phyloP scores from a whole-genome alignment of 2,113 vertebrate genomes.

The Ammodytes dubius region DNA sequence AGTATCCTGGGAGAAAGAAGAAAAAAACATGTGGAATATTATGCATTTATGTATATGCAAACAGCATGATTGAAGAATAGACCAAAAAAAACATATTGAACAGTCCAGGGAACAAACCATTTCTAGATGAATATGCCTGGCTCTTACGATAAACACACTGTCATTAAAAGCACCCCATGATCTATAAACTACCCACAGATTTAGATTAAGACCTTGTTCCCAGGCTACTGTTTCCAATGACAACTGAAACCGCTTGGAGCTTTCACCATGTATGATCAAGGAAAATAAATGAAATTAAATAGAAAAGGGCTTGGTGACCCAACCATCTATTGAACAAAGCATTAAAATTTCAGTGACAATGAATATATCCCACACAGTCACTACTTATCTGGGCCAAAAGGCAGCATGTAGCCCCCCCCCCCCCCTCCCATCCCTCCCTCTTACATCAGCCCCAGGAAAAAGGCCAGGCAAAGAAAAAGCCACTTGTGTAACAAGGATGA shows the following conservation, averaged over 20 bases:
- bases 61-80: neutral
- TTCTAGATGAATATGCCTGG: conserved; percentile 14
- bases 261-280: conserved; percentile 43
- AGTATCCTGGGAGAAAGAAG: conserved; percentile 72
- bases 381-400: conserved; percentile 28
- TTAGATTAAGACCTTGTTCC: conserved; percentile 48
- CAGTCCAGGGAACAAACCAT: neutral
- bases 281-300: conserved; percentile 18
- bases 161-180: conserved; percentile 23
- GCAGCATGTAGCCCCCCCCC: neutral
- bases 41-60: neutral
- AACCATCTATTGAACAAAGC: conserved; percentile 29
- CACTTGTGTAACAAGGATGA: conserved; percentile 5
- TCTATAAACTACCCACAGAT: conserved; percentile 19
- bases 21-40: neutral
- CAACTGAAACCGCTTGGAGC: conserved; percentile 40
- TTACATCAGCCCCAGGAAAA: conserved; percentile 9
- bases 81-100: neutral
- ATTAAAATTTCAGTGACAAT: conserved; percentile 49
- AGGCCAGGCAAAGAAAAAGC: conserved; percentile 3
- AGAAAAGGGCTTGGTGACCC: conserved; percentile 10
- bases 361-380: conserved; percentile 29
- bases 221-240: conserved; percentile 58
- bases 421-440: conserved; percentile 16
- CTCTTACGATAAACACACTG: conserved; percentile 13